phyloP scores from a whole-genome alignment of 2,888 invertebrate species.

The Hirudinaria manillensis region DNA sequence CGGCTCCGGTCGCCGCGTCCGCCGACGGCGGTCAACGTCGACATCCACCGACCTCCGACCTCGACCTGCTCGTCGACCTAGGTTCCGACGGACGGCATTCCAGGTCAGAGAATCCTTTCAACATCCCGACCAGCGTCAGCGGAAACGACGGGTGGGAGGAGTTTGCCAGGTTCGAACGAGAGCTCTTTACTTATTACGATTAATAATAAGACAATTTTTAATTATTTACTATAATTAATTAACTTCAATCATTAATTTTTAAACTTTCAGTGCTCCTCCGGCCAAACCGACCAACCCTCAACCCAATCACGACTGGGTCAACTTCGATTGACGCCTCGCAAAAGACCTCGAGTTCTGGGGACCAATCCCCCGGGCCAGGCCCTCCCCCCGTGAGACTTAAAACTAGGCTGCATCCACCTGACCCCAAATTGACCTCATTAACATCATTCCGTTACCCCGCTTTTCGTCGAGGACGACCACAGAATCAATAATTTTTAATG shows the following conservation, averaged over 20 bases:
- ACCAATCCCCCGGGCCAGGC: not conserved
- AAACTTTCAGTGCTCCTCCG: constrained; percentile 26
- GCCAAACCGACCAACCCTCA: constrained; percentile 4
- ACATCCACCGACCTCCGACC: not conserved
- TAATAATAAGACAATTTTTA: constrained; percentile 4
- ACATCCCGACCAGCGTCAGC: constrained; percentile 8
- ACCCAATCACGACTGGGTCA: constrained; percentile 32
- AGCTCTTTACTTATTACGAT: not conserved
- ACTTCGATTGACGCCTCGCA: constrained; percentile 29
- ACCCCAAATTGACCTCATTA: not conserved
- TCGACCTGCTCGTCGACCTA: constrained; percentile 21
- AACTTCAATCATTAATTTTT: not conserved
- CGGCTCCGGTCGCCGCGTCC: not conserved
- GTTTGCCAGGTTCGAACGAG: constrained; percentile 43
- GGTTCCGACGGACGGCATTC: not conserved
- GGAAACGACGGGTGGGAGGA: constrained; percentile 47
- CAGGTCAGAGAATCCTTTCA: constrained; percentile 30
- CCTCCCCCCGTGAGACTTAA: not conserved
- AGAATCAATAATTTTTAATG: too few species aligned
- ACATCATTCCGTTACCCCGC: not conserved
- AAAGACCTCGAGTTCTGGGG: not conserved
- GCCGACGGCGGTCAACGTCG: not conserved
- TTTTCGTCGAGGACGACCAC: too few species aligned
- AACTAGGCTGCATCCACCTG: not conserved
- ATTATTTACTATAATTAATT: too few species aligned